Percentiles rank a stretch among this genome's conserved stretches.
These are phyloP conservation scores for Drosophila mauritiana DNA, from an alignment of 1,140 invertebrate species.

Conservation along the genomic window DNA sequence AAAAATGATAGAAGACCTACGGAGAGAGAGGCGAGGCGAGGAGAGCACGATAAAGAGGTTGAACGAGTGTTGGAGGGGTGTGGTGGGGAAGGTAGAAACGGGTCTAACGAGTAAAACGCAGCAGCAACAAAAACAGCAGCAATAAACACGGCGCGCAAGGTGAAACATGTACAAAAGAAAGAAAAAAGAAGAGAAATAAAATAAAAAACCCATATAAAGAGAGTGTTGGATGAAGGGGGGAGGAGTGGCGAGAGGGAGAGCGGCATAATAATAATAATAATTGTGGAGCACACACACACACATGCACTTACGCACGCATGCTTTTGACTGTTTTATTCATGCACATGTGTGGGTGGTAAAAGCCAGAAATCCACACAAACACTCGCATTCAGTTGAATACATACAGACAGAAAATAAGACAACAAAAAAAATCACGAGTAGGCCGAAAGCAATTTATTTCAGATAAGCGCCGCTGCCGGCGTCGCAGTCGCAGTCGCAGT, in stretches of 20 bases:
- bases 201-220: conserved; percentile 24
- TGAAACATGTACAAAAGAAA: conserved; percentile 70
- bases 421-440: conserved; percentile 75
- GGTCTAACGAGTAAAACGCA: conserved; percentile 75
- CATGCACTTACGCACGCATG: conserved; percentile 38
- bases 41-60: conserved; percentile 13
- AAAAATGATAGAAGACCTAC: conserved; percentile 68
- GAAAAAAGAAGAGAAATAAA: conserved; percentile 23
- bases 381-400: conserved; percentile 42
- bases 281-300: conserved; percentile 61
- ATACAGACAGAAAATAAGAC: conserved; percentile 53
- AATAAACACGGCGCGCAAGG: conserved; percentile 63
- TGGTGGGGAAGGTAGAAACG: conserved; percentile 38
- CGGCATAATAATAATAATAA: conserved; percentile 77
- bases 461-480: conserved; percentile 57
- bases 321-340: conserved; percentile 38
- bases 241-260: conserved; percentile 1
- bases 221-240: not conserved
- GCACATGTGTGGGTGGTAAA: conserved; percentile 39
- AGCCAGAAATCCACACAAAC: conserved; percentile 37
- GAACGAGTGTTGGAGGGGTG: not conserved
- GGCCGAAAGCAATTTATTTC: conserved; percentile 83
- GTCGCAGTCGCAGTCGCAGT: conserved; percentile 1
- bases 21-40: conserved; percentile 19
- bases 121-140: conserved; percentile 45